Base-by-base conservation (phyloP, 2,888 invertebrate genomes). In the Apodemia mormo region DNA sequence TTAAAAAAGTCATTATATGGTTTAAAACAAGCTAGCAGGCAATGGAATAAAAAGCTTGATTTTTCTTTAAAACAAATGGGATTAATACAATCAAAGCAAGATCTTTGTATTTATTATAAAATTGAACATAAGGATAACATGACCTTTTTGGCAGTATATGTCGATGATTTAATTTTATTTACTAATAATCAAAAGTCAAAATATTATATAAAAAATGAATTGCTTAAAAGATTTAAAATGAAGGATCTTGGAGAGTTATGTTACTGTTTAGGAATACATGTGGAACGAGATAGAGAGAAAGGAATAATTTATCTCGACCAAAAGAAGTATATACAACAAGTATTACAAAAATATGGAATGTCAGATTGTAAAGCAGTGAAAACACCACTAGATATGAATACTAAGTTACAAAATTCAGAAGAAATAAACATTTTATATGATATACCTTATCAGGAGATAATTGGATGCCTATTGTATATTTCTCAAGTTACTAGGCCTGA, bases 401-500 rank as follows among this genome's bases (percentile, higher is more conserved):
- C 45, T 9, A 45, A 66, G 9, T 45, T 37, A 30, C 10, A 66
- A 68, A 45, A 22, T 12, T 33, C 45, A 14, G 69, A 73, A 8
- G 69, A 69, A 61, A 8, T 45, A n/a, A 30, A 22, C 12, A 45
- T 64, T 9, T 30, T 70, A 52, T 4, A 43, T 68, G 45, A 52
- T 14, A 45, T 70, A 14, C 69, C 68, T 58, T 71, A 72, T 66
- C 71, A 72, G 68, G 70, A 72, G 30, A 58, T 70, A 30, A 67
- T 73, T 68, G 73, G 71, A 1, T 69, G 71, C 14, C 68, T 73
- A 67, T 54, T 73, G n/a, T 75, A 73, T 56, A 66, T 72, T 30
- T 70, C 72, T 64, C 70, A 72, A 52, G 68, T 67, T 22, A 74
- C 75, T 0, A 68, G 76, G 58, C 77, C 76, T 29, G 76, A 76